Evolutionary conservation across 2,113 vertebrate species (phyloP).

Genomic region (cat (Felis catus)): F.catus_Fca126_mat1.0 CM031418.1:124994001-124994500

Average conservation of each 20-base stretch:
- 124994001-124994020: neutral
- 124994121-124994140: neutral
- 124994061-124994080: constrained; percentile 5
- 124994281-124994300: neutral
- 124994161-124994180: neutral
- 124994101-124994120: neutral
- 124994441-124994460: neutral
- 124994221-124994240: neutral
- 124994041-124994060: constrained; percentile 52
- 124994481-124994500: neutral
- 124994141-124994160: neutral
- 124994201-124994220: neutral
- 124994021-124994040: neutral
- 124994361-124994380: neutral
- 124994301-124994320: neutral
- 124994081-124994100: neutral
- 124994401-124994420: neutral
- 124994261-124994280: neutral
- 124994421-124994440: constrained; percentile 15
- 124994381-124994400: neutral
- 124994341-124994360: neutral
- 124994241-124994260: neutral
- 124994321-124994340: constrained; percentile 7
- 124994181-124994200: neutral
- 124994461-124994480: neutral